Evolutionary conservation across 1,140 invertebrate genomes (phyloP).

Genomic region (Zaprionus africanus): DNA sequence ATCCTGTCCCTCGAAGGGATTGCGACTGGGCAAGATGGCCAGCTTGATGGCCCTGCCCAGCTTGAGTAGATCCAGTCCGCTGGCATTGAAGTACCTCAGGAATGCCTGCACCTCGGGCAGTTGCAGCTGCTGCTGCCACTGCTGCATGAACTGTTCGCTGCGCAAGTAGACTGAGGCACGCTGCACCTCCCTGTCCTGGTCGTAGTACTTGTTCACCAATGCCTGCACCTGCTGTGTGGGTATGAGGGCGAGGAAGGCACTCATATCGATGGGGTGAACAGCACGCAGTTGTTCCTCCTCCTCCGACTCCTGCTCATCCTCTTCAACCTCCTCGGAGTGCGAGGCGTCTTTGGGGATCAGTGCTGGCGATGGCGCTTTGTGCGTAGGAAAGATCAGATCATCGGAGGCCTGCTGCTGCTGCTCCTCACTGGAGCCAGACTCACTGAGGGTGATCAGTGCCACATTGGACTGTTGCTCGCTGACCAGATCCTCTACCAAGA

Average conservation of each 20-base stretch:
- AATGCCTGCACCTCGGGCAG: constrained; percentile 69
- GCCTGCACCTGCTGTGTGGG: constrained; percentile 59
- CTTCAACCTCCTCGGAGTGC: constrained; percentile 23
- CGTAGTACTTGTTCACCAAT: constrained; percentile 68
- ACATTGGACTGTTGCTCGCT: constrained; percentile 29
- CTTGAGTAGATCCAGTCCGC: constrained; percentile 68
- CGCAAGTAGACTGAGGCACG: constrained; percentile 63
- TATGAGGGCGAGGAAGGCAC: constrained; percentile 68
- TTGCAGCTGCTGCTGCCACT: constrained; percentile 56
- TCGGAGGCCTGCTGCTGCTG: constrained; percentile 44
- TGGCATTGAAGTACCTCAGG: constrained; percentile 63
- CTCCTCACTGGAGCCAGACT: constrained; percentile 45
- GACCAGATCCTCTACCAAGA: constrained; percentile 41
- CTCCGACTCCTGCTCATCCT: neutral
- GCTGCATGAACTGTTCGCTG: constrained; percentile 52
- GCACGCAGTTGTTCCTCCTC: neutral
- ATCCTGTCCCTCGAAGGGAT: neutral
- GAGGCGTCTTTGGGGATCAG: constrained; percentile 26
- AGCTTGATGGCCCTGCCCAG: constrained; percentile 36
- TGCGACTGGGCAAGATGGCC: neutral
- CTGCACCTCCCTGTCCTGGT: constrained; percentile 73
- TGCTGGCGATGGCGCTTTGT: constrained; percentile 18
- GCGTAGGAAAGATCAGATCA: constrained; percentile 69
- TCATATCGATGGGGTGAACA: constrained; percentile 60
- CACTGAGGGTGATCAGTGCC: constrained; percentile 48